Percentiles rank a stretch among this genome's conserved stretches.
Evolutionary conservation across 2,113 vertebrate genomes (phyloP).

Genomic region (Oryzias celebensis): DNA sequence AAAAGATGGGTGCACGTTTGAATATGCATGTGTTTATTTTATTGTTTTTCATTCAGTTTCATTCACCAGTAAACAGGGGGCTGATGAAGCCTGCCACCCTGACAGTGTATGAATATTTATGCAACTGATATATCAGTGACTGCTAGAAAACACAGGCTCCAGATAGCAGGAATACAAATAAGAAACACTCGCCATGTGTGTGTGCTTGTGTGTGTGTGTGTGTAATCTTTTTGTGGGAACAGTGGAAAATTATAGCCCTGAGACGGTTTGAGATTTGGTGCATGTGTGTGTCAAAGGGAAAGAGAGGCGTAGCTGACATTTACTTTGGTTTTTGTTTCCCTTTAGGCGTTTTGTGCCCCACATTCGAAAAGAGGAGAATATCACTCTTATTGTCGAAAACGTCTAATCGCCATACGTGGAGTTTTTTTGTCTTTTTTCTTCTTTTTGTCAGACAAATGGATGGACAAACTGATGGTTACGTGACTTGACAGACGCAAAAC

Average conservation of each 20-base stretch:
- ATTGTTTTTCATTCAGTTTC: constrained; percentile 3
- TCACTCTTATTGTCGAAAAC: constrained; percentile 35
- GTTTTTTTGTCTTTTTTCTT: too few species aligned
- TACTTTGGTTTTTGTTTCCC: constrained; percentile 58
- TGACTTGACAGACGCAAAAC: too few species aligned
- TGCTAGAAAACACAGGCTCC: constrained; percentile 54
- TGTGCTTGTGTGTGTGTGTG: constrained; percentile 30
- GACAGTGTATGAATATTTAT: constrained; percentile 72
- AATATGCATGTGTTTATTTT: not conserved
- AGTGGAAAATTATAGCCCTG: constrained; percentile 54
- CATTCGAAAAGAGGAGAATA: constrained; percentile 50
- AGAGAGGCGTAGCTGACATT: constrained; percentile 62
- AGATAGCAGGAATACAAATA: constrained; percentile 73
- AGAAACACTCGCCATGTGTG: constrained; percentile 50
- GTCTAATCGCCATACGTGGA: constrained; percentile 2
- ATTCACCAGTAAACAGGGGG: constrained; percentile 19
- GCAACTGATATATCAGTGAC: constrained; percentile 56
- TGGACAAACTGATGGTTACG: too few species aligned
- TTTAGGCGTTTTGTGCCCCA: constrained; percentile 68
- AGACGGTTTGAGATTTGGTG: constrained; percentile 44
- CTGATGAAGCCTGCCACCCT: constrained; percentile 47
- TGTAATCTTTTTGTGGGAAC: constrained; percentile 49
- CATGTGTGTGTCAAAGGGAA: constrained; percentile 35
- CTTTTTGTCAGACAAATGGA: too few species aligned
- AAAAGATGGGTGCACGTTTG: not conserved